Percentiles rank a stretch among this genome's conserved stretches.
Conservation (phyloP, 2,797 vertebrate species). For the Okamejei kenojei region DNA sequence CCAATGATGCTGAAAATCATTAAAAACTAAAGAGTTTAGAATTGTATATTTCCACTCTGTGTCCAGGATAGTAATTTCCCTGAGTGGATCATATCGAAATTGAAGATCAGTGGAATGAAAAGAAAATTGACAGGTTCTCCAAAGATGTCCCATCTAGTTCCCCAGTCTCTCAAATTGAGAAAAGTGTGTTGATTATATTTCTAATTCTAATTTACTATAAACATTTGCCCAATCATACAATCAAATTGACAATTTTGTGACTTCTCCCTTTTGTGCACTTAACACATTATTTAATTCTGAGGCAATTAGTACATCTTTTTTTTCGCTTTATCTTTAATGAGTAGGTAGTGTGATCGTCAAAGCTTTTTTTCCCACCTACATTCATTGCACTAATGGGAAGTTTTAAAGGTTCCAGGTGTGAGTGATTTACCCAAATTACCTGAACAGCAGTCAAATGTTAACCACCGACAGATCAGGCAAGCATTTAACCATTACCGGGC, state of each 20-base stretch:
- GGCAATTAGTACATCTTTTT: neutral
- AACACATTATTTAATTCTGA: neutral
- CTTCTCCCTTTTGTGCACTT: neutral
- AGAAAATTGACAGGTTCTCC: neutral
- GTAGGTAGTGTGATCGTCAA: neutral
- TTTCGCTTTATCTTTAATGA: neutral
- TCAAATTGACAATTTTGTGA: neutral
- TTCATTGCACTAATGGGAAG: neutral
- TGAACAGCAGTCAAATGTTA: neutral
- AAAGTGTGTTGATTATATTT: neutral
- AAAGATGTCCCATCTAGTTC: neutral
- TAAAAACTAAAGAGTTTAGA: neutral
- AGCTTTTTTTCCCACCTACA: neutral
- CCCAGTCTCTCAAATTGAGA: neutral
- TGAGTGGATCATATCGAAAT: neutral
- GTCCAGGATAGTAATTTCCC: neutral
- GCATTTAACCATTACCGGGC: neutral
- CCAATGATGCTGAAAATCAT: neutral
- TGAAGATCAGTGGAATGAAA: neutral
- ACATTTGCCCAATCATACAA: neutral
- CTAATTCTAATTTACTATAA: neutral
- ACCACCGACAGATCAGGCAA: neutral
- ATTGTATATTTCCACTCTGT: neutral
- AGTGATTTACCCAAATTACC: conserved; percentile 21
- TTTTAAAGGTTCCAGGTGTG: neutral